Evolutionary conservation across 2,113 vertebrate species (phyloP).

Genomic region (Dromaius novaehollandiae): DNA sequence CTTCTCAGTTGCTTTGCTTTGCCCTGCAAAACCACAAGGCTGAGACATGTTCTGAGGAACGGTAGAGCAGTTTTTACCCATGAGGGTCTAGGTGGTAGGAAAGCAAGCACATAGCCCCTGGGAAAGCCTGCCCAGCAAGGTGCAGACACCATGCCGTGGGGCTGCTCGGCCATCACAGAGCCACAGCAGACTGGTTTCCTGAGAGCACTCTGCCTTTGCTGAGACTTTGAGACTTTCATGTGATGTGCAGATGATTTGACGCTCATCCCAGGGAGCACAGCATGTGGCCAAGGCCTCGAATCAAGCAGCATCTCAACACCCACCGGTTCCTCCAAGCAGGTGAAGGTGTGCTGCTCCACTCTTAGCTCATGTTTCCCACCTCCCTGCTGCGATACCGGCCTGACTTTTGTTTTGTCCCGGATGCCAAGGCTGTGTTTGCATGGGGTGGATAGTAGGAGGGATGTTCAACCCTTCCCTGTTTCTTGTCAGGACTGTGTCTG

Average conservation of each 20-base stretch:
- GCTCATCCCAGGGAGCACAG: neutral
- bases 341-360: neutral
- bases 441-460: neutral
- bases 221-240: neutral
- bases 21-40: neutral
- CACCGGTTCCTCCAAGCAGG: neutral
- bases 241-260: neutral
- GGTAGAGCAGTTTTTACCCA: neutral
- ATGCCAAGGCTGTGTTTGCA: neutral
- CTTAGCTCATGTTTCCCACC: neutral
- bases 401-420: neutral
- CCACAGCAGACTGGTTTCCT: neutral
- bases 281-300: neutral
- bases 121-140: neutral
- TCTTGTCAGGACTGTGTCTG: neutral
- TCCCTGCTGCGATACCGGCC: neutral
- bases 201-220: neutral
- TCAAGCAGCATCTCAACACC: accelerated
- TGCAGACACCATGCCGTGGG: neutral
- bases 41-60: neutral
- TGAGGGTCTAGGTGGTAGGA: accelerated
- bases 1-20: constrained; percentile 10
- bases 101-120: neutral
- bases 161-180: neutral
- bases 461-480: neutral